Evolutionary conservation across 2,888 invertebrate species (phyloP).

Genomic region (Drosophila ezoana): DNA sequence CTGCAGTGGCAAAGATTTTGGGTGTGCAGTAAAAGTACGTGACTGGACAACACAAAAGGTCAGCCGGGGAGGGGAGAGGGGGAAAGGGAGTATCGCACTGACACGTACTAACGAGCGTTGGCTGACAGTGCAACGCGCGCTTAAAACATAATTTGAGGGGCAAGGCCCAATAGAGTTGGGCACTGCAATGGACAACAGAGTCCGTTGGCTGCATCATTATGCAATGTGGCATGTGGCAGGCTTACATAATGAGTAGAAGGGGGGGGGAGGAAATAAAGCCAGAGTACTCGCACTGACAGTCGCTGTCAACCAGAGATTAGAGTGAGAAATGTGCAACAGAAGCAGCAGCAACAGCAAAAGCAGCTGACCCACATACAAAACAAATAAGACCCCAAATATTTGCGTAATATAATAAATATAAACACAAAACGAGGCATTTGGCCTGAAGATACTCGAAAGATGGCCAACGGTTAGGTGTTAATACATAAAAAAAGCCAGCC

Average conservation of each 20-base stretch:
- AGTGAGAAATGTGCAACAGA: slow-evolving; percentile 7
- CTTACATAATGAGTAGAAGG: slow-evolving; percentile 46
- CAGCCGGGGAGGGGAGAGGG: neutral
- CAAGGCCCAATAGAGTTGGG: slow-evolving; percentile 22
- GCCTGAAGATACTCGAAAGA: neutral
- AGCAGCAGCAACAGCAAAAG: too few relatives aligned
- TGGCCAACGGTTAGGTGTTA: slow-evolving; percentile 38
- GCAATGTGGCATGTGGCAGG: slow-evolving; percentile 58
- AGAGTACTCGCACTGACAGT: slow-evolving; percentile 29
- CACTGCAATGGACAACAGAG: slow-evolving; percentile 8
- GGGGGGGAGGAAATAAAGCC: slow-evolving; percentile 12
- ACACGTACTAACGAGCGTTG: slow-evolving; percentile 67
- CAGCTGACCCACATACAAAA: slow-evolving; percentile 11
- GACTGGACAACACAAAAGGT: slow-evolving; percentile 30
- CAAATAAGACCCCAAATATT: slow-evolving; percentile 6
- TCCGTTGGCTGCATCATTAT: slow-evolving; percentile 48
- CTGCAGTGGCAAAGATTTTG: slow-evolving; percentile 53
- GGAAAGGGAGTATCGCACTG: slow-evolving; percentile 24
- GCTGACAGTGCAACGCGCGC: slow-evolving; percentile 59
- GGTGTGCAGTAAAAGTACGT: slow-evolving; percentile 55
- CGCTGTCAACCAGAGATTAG: slow-evolving; percentile 53
- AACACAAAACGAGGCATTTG: too few relatives aligned
- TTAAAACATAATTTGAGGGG: slow-evolving; percentile 69
- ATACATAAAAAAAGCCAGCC: slow-evolving; percentile 30
- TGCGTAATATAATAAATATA: neutral